These are phyloP conservation scores for Odocoileus virginianus DNA, from an alignment of 2,113 vertebrate genomes.

Conservation along the genomic window DNA sequence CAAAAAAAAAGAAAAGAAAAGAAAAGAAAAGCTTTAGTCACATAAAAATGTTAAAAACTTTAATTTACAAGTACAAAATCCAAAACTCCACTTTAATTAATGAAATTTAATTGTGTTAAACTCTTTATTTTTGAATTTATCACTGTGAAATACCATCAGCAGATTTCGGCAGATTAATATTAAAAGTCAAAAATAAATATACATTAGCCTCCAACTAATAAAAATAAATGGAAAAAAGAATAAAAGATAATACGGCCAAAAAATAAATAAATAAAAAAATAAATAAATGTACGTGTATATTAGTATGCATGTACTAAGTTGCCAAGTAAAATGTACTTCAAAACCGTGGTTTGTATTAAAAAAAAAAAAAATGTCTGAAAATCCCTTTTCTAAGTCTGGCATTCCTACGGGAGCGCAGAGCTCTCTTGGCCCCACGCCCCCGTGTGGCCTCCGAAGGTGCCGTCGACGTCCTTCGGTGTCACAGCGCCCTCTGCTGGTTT, in stretches of 20 bases:
- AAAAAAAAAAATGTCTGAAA: background rate
- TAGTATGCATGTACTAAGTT: background rate
- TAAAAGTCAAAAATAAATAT: background rate
- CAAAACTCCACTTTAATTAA: background rate
- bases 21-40: background rate
- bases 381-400: background rate
- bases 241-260: too few species aligned
- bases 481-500: background rate
- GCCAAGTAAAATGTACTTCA: background rate
- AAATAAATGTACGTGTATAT: background rate
- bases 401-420: background rate
- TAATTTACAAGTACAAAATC: background rate
- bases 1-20: background rate
- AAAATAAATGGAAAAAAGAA: too few species aligned
- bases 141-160: background rate
- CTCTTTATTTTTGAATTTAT: background rate
- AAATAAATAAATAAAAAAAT: too few species aligned
- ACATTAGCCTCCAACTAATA: too few species aligned
- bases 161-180: background rate
- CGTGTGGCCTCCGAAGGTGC: background rate
- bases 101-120: background rate
- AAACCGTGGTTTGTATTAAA: background rate
- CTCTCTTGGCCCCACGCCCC: accelerated
- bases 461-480: background rate
- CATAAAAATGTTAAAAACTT: background rate